phyloP scores from a whole-genome alignment of 2,797 vertebrate species.

The Pampus argenteus region DNA sequence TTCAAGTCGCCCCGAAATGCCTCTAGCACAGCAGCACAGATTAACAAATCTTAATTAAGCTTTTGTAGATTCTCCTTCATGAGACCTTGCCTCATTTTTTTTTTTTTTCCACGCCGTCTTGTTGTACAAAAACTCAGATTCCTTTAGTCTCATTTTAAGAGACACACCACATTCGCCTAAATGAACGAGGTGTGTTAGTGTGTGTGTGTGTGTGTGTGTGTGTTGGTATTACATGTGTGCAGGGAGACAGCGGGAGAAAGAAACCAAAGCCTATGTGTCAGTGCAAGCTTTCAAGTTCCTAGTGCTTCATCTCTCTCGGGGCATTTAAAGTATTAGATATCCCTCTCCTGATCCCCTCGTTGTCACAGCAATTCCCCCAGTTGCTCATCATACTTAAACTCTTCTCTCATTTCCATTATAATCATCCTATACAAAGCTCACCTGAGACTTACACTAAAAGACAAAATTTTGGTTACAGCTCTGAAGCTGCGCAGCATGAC shows the following conservation, averaged over 20 bases:
- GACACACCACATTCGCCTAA: slow-evolving; percentile 52
- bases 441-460: slow-evolving; percentile 77
- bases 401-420: slow-evolving; percentile 81
- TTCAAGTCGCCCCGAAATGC: slow-evolving; percentile 81
- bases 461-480: slow-evolving; percentile 67
- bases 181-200: slow-evolving; percentile 49
- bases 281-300: slow-evolving; percentile 76
- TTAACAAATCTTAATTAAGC: slow-evolving; percentile 86
- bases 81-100: slow-evolving; percentile 78
- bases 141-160: slow-evolving; percentile 63
- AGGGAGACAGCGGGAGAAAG: slow-evolving; percentile 44
- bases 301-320: slow-evolving; percentile 77
- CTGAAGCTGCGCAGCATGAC: slow-evolving; percentile 59
- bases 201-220: slow-evolving; percentile 29
- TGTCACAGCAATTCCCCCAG: slow-evolving; percentile 83
- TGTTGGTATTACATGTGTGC: slow-evolving; percentile 22
- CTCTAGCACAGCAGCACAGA: slow-evolving; percentile 78
- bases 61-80: slow-evolving; percentile 84
- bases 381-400: slow-evolving; percentile 85
- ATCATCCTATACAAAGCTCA: slow-evolving; percentile 78
- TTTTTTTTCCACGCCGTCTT: slow-evolving; percentile 50
- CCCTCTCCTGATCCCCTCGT: slow-evolving; percentile 79
- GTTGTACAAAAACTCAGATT: slow-evolving; percentile 59
- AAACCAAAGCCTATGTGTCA: slow-evolving; percentile 73
- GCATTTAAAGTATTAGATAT: slow-evolving; percentile 80